phyloP scores from a whole-genome alignment of 2,113 vertebrate species.

The Pseudorectes ferrugineus region DNA sequence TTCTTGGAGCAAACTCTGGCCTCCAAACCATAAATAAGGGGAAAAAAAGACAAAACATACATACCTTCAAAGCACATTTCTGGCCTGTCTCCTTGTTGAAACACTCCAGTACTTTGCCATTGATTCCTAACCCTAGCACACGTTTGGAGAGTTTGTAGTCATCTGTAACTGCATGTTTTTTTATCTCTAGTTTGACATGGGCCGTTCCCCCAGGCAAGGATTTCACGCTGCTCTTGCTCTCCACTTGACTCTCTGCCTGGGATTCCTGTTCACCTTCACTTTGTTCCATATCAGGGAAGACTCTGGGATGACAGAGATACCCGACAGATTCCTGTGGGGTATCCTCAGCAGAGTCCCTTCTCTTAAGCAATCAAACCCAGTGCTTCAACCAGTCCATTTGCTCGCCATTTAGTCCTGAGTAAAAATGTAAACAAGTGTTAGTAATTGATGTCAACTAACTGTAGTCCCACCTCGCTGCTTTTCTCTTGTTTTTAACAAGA shows the following conservation, averaged over 20 bases:
- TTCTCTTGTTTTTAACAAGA: neutral
- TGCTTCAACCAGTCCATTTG: slow-evolving; percentile 3
- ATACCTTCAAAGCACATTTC: slow-evolving; percentile 96
- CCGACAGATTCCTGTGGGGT: neutral
- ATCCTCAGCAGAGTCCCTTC: neutral
- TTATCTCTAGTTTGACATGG: slow-evolving; percentile 83
- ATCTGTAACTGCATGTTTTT: slow-evolving; percentile 92
- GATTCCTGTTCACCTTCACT: slow-evolving; percentile 30
- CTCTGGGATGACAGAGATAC: neutral
- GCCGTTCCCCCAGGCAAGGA: slow-evolving; percentile 32
- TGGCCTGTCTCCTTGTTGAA: slow-evolving; percentile 86
- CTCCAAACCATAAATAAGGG: neutral
- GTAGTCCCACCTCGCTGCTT: accelerated
- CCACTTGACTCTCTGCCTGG: slow-evolving; percentile 48
- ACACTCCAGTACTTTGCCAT: slow-evolving; percentile 94
- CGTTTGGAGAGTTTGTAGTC: slow-evolving; percentile 93
- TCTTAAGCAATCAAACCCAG: neutral
- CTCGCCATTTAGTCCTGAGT: slow-evolving; percentile 20
- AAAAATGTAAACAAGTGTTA: neutral
- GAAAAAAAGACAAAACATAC: neutral
- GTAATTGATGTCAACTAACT: neutral
- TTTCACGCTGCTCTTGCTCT: slow-evolving; percentile 47
- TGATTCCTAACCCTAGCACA: slow-evolving; percentile 95
- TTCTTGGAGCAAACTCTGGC: neutral
- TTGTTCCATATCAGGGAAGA: slow-evolving; percentile 56